These are phyloP conservation scores for Allophyes oxyacanthae DNA, from an alignment of 2,888 invertebrate species.

Conservation along the genomic window DNA sequence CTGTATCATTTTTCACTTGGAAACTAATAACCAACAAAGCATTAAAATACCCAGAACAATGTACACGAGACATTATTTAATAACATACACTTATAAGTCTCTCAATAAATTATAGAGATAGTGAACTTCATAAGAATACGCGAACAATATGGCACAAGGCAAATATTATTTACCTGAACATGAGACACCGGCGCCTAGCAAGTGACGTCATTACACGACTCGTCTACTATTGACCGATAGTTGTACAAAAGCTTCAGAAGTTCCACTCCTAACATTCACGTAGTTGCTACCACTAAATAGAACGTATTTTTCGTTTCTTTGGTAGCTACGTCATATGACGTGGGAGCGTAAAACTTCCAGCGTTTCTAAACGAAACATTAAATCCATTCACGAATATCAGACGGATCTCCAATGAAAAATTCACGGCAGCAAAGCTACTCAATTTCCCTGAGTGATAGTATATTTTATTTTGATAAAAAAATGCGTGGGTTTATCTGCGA, in stretches of 20 bases:
- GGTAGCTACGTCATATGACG: no score
- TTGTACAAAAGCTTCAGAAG: constrained; percentile 9
- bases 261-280: background rate
- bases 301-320: no score
- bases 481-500: no score
- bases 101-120: constrained; percentile 48
- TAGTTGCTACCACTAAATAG: no score
- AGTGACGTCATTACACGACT: constrained; percentile 36
- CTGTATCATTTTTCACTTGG: background rate
- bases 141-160: constrained; percentile 53
- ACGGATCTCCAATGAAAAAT: no score
- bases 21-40: background rate
- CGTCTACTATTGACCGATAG: constrained; percentile 17
- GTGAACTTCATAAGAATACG: constrained; percentile 33
- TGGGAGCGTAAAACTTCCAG: no score
- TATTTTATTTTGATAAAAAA: no score
- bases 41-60: constrained; percentile 28
- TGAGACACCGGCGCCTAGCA: constrained; percentile 48
- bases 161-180: constrained; percentile 50
- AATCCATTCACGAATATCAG: no score
- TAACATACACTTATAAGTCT: constrained; percentile 41
- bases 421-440: no score
- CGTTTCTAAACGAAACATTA: no score
- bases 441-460: no score
- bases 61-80: constrained; percentile 22